phyloP scores from a whole-genome alignment of 1,140 invertebrate species.

The Drosophila lowei region DNA sequence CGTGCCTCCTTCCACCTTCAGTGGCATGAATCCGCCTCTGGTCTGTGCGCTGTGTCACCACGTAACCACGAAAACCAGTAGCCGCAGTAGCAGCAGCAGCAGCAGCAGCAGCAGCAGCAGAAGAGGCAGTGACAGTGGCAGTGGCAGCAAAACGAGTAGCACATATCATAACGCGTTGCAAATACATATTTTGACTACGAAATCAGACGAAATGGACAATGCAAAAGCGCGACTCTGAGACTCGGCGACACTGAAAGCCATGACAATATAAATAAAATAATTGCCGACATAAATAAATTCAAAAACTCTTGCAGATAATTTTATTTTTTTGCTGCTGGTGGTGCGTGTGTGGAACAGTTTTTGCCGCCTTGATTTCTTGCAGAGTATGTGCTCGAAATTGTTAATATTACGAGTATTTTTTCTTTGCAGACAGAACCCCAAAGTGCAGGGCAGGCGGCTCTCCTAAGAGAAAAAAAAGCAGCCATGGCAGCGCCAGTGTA shows the following conservation, averaged over 20 bases:
- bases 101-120: slow-evolving; percentile 2
- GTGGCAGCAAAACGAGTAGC: slow-evolving; percentile 52
- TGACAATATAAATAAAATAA: slow-evolving; percentile 82
- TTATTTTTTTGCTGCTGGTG: slow-evolving; percentile 16
- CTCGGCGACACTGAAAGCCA: slow-evolving; percentile 15
- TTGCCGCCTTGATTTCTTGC: slow-evolving; percentile 34
- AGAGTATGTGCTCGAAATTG: slow-evolving; percentile 12
- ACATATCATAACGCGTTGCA: slow-evolving; percentile 62
- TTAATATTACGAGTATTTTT: slow-evolving; percentile 17
- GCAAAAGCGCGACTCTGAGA: slow-evolving; percentile 30
- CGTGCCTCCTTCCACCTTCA: slow-evolving; percentile 12
- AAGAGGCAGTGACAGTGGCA: slow-evolving; percentile 2
- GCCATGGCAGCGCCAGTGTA: slow-evolving; percentile 60
- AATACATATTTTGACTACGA: slow-evolving; percentile 81
- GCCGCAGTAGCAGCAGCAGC: slow-evolving; percentile 20
- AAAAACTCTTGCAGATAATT: slow-evolving; percentile 53
- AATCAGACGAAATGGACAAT: slow-evolving; percentile 54
- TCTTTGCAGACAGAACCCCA: slow-evolving; percentile 27
- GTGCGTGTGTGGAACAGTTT: slow-evolving; percentile 74
- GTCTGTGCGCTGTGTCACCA: slow-evolving; percentile 12
- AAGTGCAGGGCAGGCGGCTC: slow-evolving; percentile 67
- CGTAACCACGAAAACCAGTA: slow-evolving; percentile 59
- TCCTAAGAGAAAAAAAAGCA: slow-evolving; percentile 72
- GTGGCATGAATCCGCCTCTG: not conserved
- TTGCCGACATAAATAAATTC: slow-evolving; percentile 81